A percentile compares a stretch with the other conserved stretches of the same genome.
phyloP scores from a whole-genome alignment of 2,888 invertebrate species.

The Minunthozetes semirufus region DNA sequence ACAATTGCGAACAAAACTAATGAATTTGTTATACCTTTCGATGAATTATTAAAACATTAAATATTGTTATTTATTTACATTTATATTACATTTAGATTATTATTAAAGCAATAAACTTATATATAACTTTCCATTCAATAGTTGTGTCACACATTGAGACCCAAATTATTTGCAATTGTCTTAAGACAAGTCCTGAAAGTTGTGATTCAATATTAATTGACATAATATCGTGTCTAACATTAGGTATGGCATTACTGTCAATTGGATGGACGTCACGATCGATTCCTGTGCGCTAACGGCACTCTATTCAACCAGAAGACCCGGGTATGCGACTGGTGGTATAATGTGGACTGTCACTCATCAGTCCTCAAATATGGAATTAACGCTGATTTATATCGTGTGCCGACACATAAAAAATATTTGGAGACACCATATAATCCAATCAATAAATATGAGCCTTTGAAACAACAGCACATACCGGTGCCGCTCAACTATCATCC shows the following conservation, averaged over 20 bases:
- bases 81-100: neutral
- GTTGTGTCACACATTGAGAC: neutral
- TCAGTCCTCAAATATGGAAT: conserved; percentile 25
- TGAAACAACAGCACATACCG: neutral
- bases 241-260: conserved; percentile 43
- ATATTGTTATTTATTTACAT: neutral
- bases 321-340: conserved; percentile 43
- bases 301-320: conserved; percentile 41
- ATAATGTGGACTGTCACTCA: conserved; percentile 32
- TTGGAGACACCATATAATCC: neutral
- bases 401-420: neutral
- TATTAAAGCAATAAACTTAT: neutral
- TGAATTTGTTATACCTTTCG: neutral
- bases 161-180: neutral
- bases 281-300: conserved; percentile 37
- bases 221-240: neutral
- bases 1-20: neutral
- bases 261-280: conserved; percentile 41
- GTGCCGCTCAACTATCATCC: neutral
- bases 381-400: conserved; percentile 30
- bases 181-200: neutral
- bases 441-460: neutral
- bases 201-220: neutral
- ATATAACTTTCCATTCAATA: neutral
- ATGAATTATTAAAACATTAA: neutral